Evolutionary conservation across 2,113 vertebrate genomes (phyloP), one percentile per base, ranked within the genome.

Genomic region (Halichoerus grypus): DNA sequence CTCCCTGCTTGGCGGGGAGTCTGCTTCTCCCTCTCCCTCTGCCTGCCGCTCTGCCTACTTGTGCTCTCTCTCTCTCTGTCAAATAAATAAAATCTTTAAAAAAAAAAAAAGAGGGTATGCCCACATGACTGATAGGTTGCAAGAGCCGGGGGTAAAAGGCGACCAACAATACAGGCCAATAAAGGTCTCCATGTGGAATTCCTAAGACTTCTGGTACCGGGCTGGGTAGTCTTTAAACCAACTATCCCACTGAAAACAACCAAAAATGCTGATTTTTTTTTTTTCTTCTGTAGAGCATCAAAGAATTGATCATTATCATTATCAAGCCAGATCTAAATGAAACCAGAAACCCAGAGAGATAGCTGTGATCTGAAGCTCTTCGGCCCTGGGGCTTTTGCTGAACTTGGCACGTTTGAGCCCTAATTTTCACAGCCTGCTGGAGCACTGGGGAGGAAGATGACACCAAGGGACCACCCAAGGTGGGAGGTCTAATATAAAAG

Each of bases 381-480:
- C 69, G 22, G 42, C 69, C 90, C 79, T 15, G 1, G 72, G 90
- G 76, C 22, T 0, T 93, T 94, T 91, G 90, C 80, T 96, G 80
- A 94, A 95, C 57, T 96, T 97, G 94, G 94, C 94, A 96, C n/a
- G 42, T 77, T 14, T 77, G 74, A 92, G 55, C 83, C 76, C 46
- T 8, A 36, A 49, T 57, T 96, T 97, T 85, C 71, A 79, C 79
- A 84, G 77, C 65, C 42, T 89, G 16, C 24, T 61, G 6, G 49
- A 77, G 71, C 76, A 12, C 2, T 33, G 55, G 13, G 51, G n/a
- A 72, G 51, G 36, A 81, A 83, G 88, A 92, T 72, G 94, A 87
- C 87, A 94, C 72, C 69, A 46, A 53, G 39, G 74, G 97, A 96
- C 96, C 97, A 96, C 96, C 95, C 97, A 95, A 14, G n/a, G 80